Evolutionary conservation across 2,797 vertebrate genomes (phyloP).

Genomic region (Amblyraja radiata): DNA sequence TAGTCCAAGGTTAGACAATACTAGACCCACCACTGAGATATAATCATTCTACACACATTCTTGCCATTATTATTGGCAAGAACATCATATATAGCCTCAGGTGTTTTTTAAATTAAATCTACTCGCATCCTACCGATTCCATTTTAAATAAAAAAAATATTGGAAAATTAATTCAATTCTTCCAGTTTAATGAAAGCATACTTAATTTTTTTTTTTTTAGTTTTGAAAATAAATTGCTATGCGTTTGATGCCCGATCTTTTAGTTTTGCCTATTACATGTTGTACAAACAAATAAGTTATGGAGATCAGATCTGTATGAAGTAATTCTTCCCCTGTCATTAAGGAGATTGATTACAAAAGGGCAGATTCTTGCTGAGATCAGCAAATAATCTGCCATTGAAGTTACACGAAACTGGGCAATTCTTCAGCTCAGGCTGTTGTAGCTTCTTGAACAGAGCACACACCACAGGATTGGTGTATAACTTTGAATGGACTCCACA

Average conservation of each 20-base stretch:
- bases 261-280: background rate
- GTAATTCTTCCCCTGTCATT: background rate
- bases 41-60: constrained; percentile 20
- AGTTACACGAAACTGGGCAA: too few species aligned
- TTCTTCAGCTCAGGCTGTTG: too few species aligned
- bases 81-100: constrained; percentile 28
- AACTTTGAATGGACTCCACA: too few species aligned
- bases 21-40: background rate
- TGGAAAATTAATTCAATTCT: background rate
- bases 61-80: constrained; percentile 11
- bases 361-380: too few species aligned
- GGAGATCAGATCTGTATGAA: background rate
- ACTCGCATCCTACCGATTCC: background rate
- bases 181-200: constrained; percentile 31
- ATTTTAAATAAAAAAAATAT: constrained; percentile 14
- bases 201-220: background rate
- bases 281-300: background rate
- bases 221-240: background rate
- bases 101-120: constrained; percentile 25
- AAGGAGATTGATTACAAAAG: too few species aligned
- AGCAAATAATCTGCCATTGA: too few species aligned
- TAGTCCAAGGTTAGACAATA: background rate
- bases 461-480: too few species aligned
- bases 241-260: background rate
- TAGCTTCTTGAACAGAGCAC: too few species aligned